phyloP scores from a whole-genome alignment of 2,888 invertebrate species.

The Harpalus rubripes region DNA sequence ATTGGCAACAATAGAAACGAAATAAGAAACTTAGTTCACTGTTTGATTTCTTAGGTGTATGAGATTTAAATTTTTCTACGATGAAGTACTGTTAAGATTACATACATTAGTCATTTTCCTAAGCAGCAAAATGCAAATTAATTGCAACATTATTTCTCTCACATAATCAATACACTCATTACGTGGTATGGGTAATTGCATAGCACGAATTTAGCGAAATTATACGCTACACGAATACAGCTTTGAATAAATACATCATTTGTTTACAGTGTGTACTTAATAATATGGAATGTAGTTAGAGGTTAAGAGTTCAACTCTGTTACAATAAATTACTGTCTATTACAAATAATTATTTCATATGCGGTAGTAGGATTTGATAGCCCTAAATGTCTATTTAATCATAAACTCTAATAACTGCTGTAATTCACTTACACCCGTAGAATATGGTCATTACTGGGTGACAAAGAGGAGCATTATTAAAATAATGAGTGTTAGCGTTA shows the following conservation, averaged over 20 bases:
- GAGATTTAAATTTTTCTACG: too few species aligned
- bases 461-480: conserved; percentile 10
- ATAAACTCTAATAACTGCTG: conserved; percentile 6
- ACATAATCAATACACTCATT: background rate
- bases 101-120: background rate
- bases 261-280: conserved; percentile 37
- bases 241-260: conserved; percentile 39
- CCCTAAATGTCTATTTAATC: conserved; percentile 25
- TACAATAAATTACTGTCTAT: conserved; percentile 50
- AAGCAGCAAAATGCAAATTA: conserved; percentile 10
- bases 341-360: conserved; percentile 41
- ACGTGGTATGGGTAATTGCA: background rate
- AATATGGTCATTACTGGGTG: conserved; percentile 28
- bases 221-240: conserved; percentile 1
- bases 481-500: background rate
- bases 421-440: background rate
- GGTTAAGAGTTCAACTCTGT: conserved; percentile 30
- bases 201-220: conserved; percentile 27
- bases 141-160: conserved; percentile 3
- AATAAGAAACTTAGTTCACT: too few species aligned
- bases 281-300: conserved; percentile 23
- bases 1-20: too few species aligned
- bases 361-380: conserved; percentile 29
- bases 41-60: too few species aligned
- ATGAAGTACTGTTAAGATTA: background rate